Percentiles rank a stretch among this genome's conserved stretches.
Evolutionary conservation across 2,888 invertebrate genomes (phyloP).

Genomic region (Auanema freiburgensis): DNA sequence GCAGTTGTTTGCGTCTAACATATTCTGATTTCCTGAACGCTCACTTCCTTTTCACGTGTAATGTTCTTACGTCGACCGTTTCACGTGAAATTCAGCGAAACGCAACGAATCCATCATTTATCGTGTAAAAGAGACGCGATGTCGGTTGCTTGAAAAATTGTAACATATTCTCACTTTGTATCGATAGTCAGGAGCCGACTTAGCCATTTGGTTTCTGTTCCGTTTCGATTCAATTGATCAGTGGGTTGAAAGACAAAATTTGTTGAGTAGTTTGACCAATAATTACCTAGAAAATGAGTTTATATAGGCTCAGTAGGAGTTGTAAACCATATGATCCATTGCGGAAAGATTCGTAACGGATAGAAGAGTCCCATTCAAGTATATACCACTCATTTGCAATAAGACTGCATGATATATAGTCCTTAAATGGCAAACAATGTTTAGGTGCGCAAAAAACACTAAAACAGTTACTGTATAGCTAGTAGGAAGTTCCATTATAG

Average conservation of each 20-base stretch:
- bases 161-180: slow-evolving; percentile 31
- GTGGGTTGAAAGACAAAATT: slow-evolving; percentile 55
- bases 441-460: not conserved
- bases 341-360: slow-evolving; percentile 50
- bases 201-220: slow-evolving; percentile 54
- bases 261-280: slow-evolving; percentile 54
- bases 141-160: not conserved
- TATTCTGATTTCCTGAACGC: too few relatives aligned
- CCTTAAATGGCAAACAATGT: slow-evolving; percentile 25
- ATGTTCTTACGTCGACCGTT: too few relatives aligned
- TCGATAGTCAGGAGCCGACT: slow-evolving; percentile 43
- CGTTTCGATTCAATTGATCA: slow-evolving; percentile 46
- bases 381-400: slow-evolving; percentile 51
- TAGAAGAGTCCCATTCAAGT: slow-evolving; percentile 47
- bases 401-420: slow-evolving; percentile 54
- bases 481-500: slow-evolving; percentile 47
- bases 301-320: not conserved
- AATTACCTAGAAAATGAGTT: slow-evolving; percentile 26
- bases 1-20: too few relatives aligned
- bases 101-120: not conserved
- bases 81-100: not conserved
- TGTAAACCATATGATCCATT: slow-evolving; percentile 46
- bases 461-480: slow-evolving; percentile 34
- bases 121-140: not conserved
- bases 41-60: too few relatives aligned